These are phyloP conservation scores for Drosophila rubida DNA, from an alignment of 2,888 invertebrate species.

Conservation along the genomic window DNA sequence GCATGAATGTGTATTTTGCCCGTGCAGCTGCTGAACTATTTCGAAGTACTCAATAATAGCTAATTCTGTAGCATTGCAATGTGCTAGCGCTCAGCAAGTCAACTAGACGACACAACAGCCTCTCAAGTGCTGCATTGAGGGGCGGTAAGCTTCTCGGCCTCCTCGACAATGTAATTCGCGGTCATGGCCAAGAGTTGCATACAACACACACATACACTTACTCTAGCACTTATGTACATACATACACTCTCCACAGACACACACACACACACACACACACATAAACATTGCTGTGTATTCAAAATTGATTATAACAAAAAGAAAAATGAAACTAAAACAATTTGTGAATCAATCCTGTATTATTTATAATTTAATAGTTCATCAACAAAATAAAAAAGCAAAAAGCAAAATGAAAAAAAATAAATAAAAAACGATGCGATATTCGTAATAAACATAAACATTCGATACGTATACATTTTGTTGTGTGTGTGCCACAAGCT, in stretches of 20 bases:
- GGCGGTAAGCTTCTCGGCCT: not conserved
- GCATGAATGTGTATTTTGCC: conserved; percentile 2
- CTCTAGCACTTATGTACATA: conserved; percentile 10
- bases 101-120: not conserved
- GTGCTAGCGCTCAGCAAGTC: not conserved
- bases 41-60: not conserved
- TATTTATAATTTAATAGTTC: conserved; percentile 53
- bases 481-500: not conserved
- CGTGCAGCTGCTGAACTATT: conserved; percentile 17
- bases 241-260: conserved; percentile 9
- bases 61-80: not conserved
- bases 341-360: conserved; percentile 56
- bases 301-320: conserved; percentile 40
- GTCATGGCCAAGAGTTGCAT: conserved; percentile 41
- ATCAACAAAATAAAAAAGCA: conserved; percentile 26
- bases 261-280: conserved; percentile 8
- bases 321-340: conserved; percentile 15
- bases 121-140: not conserved
- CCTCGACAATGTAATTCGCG: conserved; percentile 18
- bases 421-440: conserved; percentile 33
- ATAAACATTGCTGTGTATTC: conserved; percentile 25
- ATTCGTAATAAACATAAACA: conserved; percentile 55
- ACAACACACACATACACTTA: conserved; percentile 24
- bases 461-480: conserved; percentile 33
- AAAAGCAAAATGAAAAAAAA: not conserved